Percentiles rank a stretch among this genome's conserved stretches.
Evolutionary conservation across 2,113 vertebrate genomes (phyloP).

Genomic region (Ailuropoda melanoleuca): DNA sequence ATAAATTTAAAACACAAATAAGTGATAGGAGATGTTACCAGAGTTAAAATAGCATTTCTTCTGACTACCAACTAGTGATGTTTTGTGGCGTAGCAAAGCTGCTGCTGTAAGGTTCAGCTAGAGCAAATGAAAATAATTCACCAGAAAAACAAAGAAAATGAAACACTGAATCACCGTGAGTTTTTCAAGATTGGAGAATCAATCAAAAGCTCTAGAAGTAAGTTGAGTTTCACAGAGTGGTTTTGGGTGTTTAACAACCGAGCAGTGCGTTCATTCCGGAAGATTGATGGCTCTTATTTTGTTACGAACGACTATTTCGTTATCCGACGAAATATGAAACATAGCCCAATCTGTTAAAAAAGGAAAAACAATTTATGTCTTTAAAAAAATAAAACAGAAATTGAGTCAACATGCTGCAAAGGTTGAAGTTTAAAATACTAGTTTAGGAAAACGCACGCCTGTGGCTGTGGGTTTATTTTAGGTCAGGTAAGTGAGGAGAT

Average conservation of each 20-base stretch:
- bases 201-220: conserved; percentile 67
- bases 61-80: conserved; percentile 36
- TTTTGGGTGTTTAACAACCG: conserved; percentile 62
- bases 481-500: background rate
- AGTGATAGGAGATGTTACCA: conserved; percentile 55
- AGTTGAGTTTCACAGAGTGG: conserved; percentile 60
- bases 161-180: conserved; percentile 55
- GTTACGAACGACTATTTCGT: conserved; percentile 47
- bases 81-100: conserved; percentile 53
- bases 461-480: background rate
- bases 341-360: conserved; percentile 12
- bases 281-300: conserved; percentile 56
- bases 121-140: conserved; percentile 80
- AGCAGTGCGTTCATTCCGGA: conserved; percentile 55
- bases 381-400: conserved; percentile 25
- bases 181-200: conserved; percentile 75
- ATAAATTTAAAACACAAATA: conserved; percentile 67
- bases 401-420: background rate
- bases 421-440: background rate
- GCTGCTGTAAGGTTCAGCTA: conserved; percentile 68
- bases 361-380: background rate
- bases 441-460: background rate
- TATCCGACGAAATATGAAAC: conserved; percentile 48
- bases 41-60: conserved; percentile 56
- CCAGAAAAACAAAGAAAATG: conserved; percentile 76